Base-by-base conservation (phyloP, 2,113 vertebrate genomes). In the Lipotes vexillifer region DNA sequence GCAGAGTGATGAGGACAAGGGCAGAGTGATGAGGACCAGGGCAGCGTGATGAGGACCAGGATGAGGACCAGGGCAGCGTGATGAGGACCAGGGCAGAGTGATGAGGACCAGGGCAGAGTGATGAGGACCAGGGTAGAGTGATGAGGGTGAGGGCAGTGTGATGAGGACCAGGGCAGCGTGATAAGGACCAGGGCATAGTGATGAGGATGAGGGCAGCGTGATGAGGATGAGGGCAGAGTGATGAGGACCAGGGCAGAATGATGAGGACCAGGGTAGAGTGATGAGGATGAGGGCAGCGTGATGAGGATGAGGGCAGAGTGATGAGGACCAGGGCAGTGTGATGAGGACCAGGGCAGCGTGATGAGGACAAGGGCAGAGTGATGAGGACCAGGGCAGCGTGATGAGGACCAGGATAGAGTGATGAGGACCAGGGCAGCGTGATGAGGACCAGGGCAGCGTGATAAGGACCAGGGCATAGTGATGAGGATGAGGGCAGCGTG, bases 401-500 rank as follows among this genome's bases (percentile, higher is more conserved):
- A 57, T 57, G 55, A 8, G 55, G 55, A 21, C 6, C 18, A 57
- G 18, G 55, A 18, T 1, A 49, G 55, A 0, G 55, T 17, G 18
- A 57, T 21, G 55, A 21, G 20, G 55, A 21, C 55, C 49, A 49
- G 14, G 49, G 14, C 14, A 49, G 49, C 0, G 49, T 49, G 49
- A 49, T 5, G 49, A 49, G 49, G 49, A 49, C 49, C 14, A 49
- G 1, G 49, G 4, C 49, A 14, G 49, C 0, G 49, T 41, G 36
- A 72, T 25, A 21, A 5, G 36, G n/a, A 38, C 36, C n/a, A 23
- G 18, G 36, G 36, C 2, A 5, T 1, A 0, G 20, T 23, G 68
- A 36, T 21, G 18, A 21, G 18, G 57, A 59, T 5, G 1, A 57
- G 6, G 55, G 1, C 55, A 49, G 55, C 0, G 18, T 20, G 18